A percentile compares a stretch with the other conserved stretches of the same genome.
These are phyloP conservation scores for Perognathus longimembris DNA, from an alignment of 2,113 vertebrate genomes.

Conservation along the genomic window DNA sequence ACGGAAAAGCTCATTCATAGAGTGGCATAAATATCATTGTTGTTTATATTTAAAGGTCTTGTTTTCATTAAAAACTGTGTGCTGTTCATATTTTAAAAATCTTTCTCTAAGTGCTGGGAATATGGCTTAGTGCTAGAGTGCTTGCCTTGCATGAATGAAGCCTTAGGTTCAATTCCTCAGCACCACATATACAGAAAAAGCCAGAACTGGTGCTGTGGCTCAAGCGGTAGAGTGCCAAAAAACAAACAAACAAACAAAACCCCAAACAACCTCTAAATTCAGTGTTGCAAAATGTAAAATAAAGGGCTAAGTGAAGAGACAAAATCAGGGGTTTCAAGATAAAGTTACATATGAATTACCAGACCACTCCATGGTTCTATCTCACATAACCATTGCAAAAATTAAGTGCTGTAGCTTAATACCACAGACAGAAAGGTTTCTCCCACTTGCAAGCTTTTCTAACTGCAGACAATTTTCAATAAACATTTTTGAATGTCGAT, in stretches of 20 bases:
- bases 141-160: too few species aligned
- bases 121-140: too few species aligned
- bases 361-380: not conserved
- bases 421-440: not conserved
- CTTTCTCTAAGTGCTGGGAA: too few species aligned
- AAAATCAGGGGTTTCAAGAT: not conserved
- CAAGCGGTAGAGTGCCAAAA: too few species aligned
- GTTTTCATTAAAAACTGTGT: too few species aligned
- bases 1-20: not conserved
- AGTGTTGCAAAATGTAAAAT: not conserved
- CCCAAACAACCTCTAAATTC: not conserved
- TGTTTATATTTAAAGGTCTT: not conserved
- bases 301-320: not conserved
- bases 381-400: not conserved
- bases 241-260: too few species aligned
- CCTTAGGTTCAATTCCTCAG: too few species aligned
- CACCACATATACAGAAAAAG: too few species aligned
- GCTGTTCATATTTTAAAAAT: too few species aligned
- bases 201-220: too few species aligned
- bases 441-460: not conserved
- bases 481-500: not conserved
- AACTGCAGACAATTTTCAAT: not conserved
- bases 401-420: not conserved
- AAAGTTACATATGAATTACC: not conserved
- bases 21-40: not conserved